Base-by-base conservation (phyloP, 2,113 vertebrate genomes). In the Empidonax traillii region DNA sequence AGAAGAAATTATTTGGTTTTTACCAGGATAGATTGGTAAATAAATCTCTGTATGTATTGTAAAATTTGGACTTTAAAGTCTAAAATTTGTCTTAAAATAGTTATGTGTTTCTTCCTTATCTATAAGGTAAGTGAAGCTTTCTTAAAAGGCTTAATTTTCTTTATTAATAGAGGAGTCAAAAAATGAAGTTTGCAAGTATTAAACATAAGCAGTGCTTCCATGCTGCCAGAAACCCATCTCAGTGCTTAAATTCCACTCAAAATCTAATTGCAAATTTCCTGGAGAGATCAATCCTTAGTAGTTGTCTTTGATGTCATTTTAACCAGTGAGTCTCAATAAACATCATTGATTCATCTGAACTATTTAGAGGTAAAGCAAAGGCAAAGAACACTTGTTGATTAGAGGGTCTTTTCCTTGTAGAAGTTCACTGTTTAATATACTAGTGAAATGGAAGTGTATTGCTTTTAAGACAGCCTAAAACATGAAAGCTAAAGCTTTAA, bases 261-360 rank as follows among this genome's bases (percentile, higher is more conserved):
- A 53, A 28, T 72, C 74, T 77, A 86, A 93, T 62, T 90, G 63
- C 37, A 77, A 62, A 41, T 91, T 74, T 90, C 69, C 35, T 84
- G 66, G 31, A 76, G 53, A 90, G 20, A 78, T 93, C 65, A 78
- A 8, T 89, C 47, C 51, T 78, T 81, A 44, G 35, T 67, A 9
- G 33, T 65, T 94, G 89, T 71, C 65, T 91, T 56, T 90, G 85
- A 85, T 95, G 66, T 72, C 46, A 75, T 92, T 92, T 87, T 75
- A 75, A 61, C 43, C 52, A 81, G 52, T 31, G 52, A 44, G 71
- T 87, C 52, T 89, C 51, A 53, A 39, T 25, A 62, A 72, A 33
- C 0, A 0, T 43, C 37, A 49, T 23, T 78, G 68, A 55, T 75
- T 84, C 21, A 27, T 67, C 16, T 63, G 17, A 86, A 24, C 27